Conservation (phyloP, 2,113 vertebrate genomes). For the Gambusia affinis region DNA sequence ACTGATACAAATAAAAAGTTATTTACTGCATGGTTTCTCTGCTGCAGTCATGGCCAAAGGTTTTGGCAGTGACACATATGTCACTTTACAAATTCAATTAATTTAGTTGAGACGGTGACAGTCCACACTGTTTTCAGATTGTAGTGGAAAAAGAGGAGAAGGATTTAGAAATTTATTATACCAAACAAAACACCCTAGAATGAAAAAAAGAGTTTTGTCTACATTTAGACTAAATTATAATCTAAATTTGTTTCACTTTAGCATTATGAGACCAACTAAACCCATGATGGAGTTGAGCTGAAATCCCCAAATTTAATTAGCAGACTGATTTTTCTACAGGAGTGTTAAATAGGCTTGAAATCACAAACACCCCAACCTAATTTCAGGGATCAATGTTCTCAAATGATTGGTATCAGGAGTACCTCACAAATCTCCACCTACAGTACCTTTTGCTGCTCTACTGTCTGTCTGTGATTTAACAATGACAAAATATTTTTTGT, state of each 20-base stretch:
- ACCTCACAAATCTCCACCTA: no score
- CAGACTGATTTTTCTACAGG: background rate
- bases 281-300: background rate
- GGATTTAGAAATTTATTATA: background rate
- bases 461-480: no score
- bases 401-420: no score
- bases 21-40: background rate
- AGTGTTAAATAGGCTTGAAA: background rate
- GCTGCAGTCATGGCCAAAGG: background rate
- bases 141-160: background rate
- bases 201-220: background rate
- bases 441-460: no score
- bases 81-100: background rate
- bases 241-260: background rate
- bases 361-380: background rate
- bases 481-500: no score
- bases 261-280: background rate
- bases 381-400: background rate
- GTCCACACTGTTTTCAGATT: background rate
- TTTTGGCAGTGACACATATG: background rate
- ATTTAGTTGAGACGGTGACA: background rate
- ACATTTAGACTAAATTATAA: background rate
- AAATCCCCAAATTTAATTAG: background rate
- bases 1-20: constrained; percentile 1
- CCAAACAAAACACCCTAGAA: no score